These are phyloP conservation scores for Axea sp. DNA, from an alignment of 2,888 invertebrate species.

Conservation along the genomic window DNA sequence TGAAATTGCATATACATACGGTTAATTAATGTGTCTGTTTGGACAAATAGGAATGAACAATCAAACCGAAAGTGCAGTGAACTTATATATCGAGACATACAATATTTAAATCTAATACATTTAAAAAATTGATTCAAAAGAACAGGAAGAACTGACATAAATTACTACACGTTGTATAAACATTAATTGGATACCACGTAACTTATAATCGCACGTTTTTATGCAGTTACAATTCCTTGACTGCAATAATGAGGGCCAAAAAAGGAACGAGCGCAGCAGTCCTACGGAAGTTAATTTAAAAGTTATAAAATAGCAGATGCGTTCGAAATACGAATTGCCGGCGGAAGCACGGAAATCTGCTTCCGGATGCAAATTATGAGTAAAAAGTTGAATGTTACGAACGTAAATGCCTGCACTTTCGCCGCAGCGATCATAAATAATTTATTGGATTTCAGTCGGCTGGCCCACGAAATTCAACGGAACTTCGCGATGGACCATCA, in stretches of 20 bases:
- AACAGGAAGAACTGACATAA: constrained; percentile 24
- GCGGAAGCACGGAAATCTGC: constrained; percentile 53
- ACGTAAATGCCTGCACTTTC: constrained; percentile 57
- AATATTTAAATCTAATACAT: too few relatives aligned
- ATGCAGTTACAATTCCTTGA: constrained; percentile 48
- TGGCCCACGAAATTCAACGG: constrained; percentile 28
- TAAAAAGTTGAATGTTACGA: constrained; percentile 61
- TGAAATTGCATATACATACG: too few relatives aligned
- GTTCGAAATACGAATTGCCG: constrained; percentile 57
- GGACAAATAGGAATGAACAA: too few relatives aligned
- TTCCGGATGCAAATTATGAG: constrained; percentile 62
- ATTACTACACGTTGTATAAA: constrained; percentile 23
- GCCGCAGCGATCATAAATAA: constrained; percentile 65
- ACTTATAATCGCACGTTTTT: constrained; percentile 43
- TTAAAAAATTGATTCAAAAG: constrained; percentile 8
- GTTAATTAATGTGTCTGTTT: too few relatives aligned
- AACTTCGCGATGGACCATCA: constrained; percentile 41
- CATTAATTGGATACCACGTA: constrained; percentile 37
- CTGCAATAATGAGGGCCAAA: constrained; percentile 40
- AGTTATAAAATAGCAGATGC: constrained; percentile 59
- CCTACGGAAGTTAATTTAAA: constrained; percentile 57
- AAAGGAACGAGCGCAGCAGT: constrained; percentile 31
- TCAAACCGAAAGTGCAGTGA: too few relatives aligned
- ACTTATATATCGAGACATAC: too few relatives aligned
- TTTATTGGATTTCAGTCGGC: constrained; percentile 66